Percentiles rank a stretch among this genome's conserved stretches.
These are phyloP conservation scores for Serripes groenlandicus DNA, from an alignment of 2,888 invertebrate species.

Conservation along the genomic window DNA sequence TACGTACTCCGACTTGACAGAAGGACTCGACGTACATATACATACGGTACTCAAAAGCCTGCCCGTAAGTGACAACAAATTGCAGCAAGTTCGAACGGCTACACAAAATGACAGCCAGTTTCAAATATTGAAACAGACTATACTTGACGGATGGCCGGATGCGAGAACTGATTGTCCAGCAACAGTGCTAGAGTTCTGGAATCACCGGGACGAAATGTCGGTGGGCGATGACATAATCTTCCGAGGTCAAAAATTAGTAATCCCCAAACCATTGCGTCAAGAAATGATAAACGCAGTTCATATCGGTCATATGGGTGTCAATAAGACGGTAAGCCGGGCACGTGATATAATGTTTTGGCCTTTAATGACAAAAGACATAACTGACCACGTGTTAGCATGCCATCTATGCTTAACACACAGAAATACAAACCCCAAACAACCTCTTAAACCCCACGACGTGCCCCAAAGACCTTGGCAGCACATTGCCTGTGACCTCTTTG, in stretches of 20 bases:
- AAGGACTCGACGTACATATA: too few species aligned
- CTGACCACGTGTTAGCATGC: constrained; percentile 2
- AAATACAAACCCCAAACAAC: constrained; percentile 8
- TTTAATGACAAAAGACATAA: constrained; percentile 12
- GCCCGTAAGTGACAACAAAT: too few species aligned
- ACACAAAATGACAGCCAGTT: too few species aligned
- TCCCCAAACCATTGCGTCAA: not conserved
- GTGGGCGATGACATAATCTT: constrained; percentile 26
- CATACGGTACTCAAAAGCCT: too few species aligned
- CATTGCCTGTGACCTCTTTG: constrained; percentile 15
- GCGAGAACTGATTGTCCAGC: too few species aligned
- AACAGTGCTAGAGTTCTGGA: too few species aligned
- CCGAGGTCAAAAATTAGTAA: constrained; percentile 3
- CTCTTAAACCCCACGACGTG: constrained; percentile 14
- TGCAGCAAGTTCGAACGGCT: too few species aligned
- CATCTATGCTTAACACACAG: constrained; percentile 10
- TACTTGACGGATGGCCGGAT: too few species aligned
- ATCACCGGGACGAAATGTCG: too few species aligned
- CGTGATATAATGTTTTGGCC: constrained; percentile 36
- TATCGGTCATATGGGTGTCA: constrained; percentile 15
- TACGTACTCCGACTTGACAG: too few species aligned
- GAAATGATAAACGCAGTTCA: constrained; percentile 19
- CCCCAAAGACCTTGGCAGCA: constrained; percentile 17
- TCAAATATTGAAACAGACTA: too few species aligned
- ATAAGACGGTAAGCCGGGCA: constrained; percentile 20